Percentiles rank a stretch among this genome's conserved stretches.
Evolutionary conservation across 1,140 invertebrate genomes (phyloP).

Genomic region (Monochamus saltuarius): DNA sequence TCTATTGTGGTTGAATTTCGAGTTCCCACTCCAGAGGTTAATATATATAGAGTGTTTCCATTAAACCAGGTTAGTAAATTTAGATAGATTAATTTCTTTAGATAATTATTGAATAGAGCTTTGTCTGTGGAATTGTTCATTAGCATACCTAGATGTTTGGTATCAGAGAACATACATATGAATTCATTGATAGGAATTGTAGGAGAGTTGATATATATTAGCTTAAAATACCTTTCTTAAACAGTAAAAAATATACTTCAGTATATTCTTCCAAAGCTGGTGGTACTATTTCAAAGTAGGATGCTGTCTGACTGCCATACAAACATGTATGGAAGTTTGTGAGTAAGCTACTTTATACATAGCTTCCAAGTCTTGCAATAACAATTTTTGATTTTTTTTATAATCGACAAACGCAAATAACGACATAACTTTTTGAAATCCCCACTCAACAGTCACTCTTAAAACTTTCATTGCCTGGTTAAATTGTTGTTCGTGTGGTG

Average conservation of each 20-base stretch:
- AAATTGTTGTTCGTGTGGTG: conserved; percentile 19
- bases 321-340: conserved; percentile 34
- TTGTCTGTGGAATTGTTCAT: too few relatives aligned
- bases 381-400: conserved; percentile 36
- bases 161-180: too few relatives aligned
- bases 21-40: not conserved
- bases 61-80: not conserved
- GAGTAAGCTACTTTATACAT: conserved; percentile 27
- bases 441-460: conserved; percentile 32
- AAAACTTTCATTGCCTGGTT: conserved; percentile 24
- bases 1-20: too few relatives aligned
- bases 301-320: conserved; percentile 28
- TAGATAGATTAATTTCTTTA: too few relatives aligned
- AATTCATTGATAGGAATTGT: too few relatives aligned
- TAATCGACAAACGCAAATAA: conserved; percentile 33
- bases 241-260: conserved; percentile 9
- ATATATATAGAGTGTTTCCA: not conserved
- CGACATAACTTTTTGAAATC: conserved; percentile 28
- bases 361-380: conserved; percentile 27
- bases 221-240: too few relatives aligned
- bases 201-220: too few relatives aligned
- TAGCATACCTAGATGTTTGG: too few relatives aligned
- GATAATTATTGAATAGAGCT: too few relatives aligned
- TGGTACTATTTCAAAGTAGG: conserved; percentile 26
- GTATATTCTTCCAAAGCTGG: conserved; percentile 27